Evolutionary conservation across 2,113 vertebrate species (phyloP).

Genomic region (Kryptolebias marmoratus): DNA sequence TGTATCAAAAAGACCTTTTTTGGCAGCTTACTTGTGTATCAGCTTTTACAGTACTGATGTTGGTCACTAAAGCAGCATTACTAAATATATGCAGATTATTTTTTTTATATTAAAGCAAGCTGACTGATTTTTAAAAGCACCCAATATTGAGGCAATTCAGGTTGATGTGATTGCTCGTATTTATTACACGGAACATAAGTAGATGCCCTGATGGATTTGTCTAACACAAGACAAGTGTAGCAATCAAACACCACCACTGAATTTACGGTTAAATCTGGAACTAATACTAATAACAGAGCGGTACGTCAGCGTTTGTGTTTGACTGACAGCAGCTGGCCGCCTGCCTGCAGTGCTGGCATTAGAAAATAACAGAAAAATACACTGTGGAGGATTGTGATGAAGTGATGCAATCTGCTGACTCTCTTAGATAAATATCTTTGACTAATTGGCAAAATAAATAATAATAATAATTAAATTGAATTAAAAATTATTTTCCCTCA

Average conservation of each 20-base stretch:
- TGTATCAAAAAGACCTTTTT: not conserved
- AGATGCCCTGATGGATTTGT: not conserved
- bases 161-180: not conserved
- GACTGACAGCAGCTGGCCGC: constrained; percentile 15
- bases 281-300: constrained; percentile 10
- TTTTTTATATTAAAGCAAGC: not conserved
- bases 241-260: constrained; percentile 13
- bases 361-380: not conserved
- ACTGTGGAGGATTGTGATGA: not conserved
- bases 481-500: too few species aligned
- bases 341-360: constrained; percentile 1
- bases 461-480: too few species aligned
- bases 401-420: too few species aligned
- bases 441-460: not conserved
- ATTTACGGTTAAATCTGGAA: constrained; percentile 7
- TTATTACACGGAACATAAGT: not conserved
- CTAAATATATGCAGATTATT: not conserved
- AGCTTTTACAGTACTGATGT: not conserved
- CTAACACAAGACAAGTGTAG: not conserved
- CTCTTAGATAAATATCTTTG: too few species aligned
- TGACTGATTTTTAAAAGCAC: not conserved
- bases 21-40: not conserved
- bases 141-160: not conserved
- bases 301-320: constrained; percentile 7
- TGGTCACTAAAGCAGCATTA: not conserved